Percentiles rank a stretch among this genome's conserved stretches.
Conservation (phyloP, 2,888 invertebrate genomes). For the Meganola albula region DNA sequence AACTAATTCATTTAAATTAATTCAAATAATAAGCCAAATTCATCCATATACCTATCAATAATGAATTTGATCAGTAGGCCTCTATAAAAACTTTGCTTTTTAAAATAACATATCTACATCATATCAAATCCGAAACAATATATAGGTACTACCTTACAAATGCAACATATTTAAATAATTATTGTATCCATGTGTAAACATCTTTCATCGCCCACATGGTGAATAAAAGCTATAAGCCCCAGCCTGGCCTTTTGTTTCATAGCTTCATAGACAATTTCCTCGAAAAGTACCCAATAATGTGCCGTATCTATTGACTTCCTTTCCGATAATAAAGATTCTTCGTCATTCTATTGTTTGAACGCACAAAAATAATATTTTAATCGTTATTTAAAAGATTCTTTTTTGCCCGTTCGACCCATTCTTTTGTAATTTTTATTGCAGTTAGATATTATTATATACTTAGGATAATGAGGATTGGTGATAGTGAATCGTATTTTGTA, state of each 20-base stretch:
- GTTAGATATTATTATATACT: slow-evolving; percentile 45
- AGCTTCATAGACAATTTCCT: slow-evolving; percentile 45
- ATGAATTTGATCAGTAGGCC: too few species aligned
- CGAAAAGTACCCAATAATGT: slow-evolving; percentile 54
- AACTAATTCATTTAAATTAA: too few species aligned
- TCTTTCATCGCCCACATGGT: slow-evolving; percentile 38
- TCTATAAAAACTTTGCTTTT: too few species aligned
- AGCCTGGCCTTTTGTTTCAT: slow-evolving; percentile 53
- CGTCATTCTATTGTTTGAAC: slow-evolving; percentile 55
- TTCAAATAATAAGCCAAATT: too few species aligned
- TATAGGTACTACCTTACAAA: too few species aligned
- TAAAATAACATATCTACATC: too few species aligned
- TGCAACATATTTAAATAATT: too few species aligned
- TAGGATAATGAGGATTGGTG: slow-evolving; percentile 26
- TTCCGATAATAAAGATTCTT: slow-evolving; percentile 63
- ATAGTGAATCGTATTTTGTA: slow-evolving; percentile 23
- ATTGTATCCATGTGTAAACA: too few species aligned
- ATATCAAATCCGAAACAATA: too few species aligned
- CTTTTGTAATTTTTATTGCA: slow-evolving; percentile 61
- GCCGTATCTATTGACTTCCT: slow-evolving; percentile 70
- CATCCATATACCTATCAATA: too few species aligned
- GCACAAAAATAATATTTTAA: slow-evolving; percentile 66
- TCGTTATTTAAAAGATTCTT: slow-evolving; percentile 52
- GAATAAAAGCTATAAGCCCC: slow-evolving; percentile 42
- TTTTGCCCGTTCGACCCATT: slow-evolving; percentile 39